phyloP scores from a whole-genome alignment of 2,113 vertebrate species.

The Etheostoma cragini region DNA sequence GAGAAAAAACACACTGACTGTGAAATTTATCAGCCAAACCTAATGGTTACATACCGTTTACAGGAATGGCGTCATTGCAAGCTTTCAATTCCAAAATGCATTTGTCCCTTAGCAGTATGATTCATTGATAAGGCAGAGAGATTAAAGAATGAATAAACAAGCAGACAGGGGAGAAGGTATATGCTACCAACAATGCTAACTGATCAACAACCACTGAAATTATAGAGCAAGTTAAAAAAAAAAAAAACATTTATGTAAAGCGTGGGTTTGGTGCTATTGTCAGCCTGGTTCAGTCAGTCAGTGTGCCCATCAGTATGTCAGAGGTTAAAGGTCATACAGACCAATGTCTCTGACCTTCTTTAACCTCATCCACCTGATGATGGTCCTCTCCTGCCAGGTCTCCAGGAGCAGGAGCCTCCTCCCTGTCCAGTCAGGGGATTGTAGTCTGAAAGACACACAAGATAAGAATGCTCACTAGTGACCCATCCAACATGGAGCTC shows the following conservation, averaged over 20 bases:
- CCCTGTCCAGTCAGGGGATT: conserved; percentile 92
- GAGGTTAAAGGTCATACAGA: conserved; percentile 58
- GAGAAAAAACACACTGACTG: conserved; percentile 69
- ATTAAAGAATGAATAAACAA: background rate
- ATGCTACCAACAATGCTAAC: background rate
- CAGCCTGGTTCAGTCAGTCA: conserved; percentile 71
- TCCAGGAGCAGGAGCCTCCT: conserved; percentile 90
- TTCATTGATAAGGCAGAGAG: background rate
- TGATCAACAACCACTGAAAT: background rate
- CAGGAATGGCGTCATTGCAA: conserved; percentile 91
- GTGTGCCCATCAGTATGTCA: conserved; percentile 28
- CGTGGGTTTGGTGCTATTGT: conserved; percentile 11
- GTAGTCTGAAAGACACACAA: conserved; percentile 85
- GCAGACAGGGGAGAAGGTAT: background rate
- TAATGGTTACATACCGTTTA: conserved; percentile 87
- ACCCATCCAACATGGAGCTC: no score
- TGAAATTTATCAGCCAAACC: conserved; percentile 89
- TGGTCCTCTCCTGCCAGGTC: conserved; percentile 92
- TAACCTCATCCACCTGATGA: conserved; percentile 95
- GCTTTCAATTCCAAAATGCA: conserved; percentile 77
- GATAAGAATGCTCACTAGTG: no score
- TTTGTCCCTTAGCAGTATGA: background rate
- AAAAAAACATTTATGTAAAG: background rate
- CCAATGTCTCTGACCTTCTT: conserved; percentile 69
- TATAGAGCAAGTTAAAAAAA: no score